phyloP scores from a whole-genome alignment of 2,888 invertebrate genomes.

The Thecocarcelia acutangulata region DNA sequence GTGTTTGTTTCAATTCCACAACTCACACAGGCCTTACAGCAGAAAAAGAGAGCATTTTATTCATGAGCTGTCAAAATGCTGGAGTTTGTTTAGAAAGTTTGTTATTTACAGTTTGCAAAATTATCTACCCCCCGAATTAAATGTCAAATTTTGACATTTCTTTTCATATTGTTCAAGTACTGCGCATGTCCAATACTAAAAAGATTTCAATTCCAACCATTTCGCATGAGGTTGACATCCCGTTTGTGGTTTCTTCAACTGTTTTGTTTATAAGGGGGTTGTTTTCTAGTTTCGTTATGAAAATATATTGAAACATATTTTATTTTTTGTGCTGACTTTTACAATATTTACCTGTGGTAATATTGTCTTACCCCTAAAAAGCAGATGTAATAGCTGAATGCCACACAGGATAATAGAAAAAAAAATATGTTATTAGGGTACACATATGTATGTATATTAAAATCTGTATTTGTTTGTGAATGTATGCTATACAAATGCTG shows the following conservation, averaged over 20 bases:
- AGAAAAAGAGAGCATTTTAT: constrained; percentile 12
- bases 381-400: neutral
- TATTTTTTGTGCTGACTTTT: constrained; percentile 10
- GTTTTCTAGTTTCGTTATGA: constrained; percentile 38
- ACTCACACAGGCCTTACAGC: constrained; percentile 1
- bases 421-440: too few species aligned
- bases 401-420: too few species aligned
- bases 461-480: too few species aligned
- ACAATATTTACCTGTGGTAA: constrained; percentile 33
- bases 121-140: constrained; percentile 28
- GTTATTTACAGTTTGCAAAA: constrained; percentile 10
- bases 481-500: too few species aligned
- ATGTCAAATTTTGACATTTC: constrained; percentile 56
- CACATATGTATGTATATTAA: too few species aligned
- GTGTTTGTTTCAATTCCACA: constrained; percentile 62
- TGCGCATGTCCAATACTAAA: constrained; percentile 48
- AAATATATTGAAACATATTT: neutral
- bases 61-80: constrained; percentile 37
- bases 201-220: constrained; percentile 17
- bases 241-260: neutral
- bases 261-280: constrained; percentile 37
- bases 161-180: constrained; percentile 9
- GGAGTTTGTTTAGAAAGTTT: neutral
- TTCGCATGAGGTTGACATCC: constrained; percentile 13
- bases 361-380: constrained; percentile 12